These are phyloP conservation scores for Rhagologus leucostigma DNA, from an alignment of 2,113 vertebrate species.

Conservation along the genomic window DNA sequence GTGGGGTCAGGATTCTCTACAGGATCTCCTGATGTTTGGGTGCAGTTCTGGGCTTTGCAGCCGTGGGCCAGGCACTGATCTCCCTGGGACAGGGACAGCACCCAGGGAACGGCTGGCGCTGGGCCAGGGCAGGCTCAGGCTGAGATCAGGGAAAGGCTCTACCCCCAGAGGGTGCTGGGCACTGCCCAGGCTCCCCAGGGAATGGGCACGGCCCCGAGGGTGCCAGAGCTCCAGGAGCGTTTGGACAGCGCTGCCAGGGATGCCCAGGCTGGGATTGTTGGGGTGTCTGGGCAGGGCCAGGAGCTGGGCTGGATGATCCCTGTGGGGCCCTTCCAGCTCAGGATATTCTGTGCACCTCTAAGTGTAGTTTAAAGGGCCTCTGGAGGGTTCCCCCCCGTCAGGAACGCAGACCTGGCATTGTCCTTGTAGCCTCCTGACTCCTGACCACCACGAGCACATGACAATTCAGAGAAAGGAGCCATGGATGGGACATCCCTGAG, in stretches of 20 bases:
- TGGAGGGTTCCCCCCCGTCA: neutral
- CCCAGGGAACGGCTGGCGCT: neutral
- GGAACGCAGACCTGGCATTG: neutral
- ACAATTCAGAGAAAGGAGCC: neutral
- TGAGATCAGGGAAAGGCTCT: neutral
- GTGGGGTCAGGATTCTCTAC: too few species aligned
- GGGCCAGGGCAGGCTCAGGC: neutral
- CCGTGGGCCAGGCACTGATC: neutral
- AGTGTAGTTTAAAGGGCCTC: neutral
- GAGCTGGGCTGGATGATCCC: neutral
- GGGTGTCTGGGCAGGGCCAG: neutral
- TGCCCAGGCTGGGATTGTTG: neutral
- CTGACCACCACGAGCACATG: fast-evolving
- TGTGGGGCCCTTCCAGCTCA: fast-evolving
- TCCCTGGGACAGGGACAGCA: neutral
- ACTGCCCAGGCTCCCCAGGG: neutral
- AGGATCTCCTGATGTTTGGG: neutral
- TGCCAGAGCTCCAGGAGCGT: neutral
- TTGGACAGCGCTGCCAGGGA: neutral
- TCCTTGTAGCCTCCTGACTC: fast-evolving
- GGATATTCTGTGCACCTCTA: neutral
- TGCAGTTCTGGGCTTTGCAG: neutral
- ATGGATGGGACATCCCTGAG: neutral
- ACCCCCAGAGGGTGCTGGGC: neutral
- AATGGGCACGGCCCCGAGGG: neutral